phyloP scores from a whole-genome alignment of 2,888 invertebrate genomes.

The Euzetes globulus region DNA sequence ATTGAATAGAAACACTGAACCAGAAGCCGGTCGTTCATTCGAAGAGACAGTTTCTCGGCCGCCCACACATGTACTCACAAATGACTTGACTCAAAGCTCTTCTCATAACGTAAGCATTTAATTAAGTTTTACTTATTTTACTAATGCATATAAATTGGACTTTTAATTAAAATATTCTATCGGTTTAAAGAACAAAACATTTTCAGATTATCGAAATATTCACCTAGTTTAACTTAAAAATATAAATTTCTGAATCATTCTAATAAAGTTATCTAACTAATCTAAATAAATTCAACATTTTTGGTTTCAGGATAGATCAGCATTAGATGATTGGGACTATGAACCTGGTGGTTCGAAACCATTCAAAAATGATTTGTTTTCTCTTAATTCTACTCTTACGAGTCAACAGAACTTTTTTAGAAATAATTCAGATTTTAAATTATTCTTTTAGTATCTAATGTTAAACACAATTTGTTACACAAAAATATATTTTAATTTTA shows the following conservation, averaged over 20 bases:
- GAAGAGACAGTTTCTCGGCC: neutral
- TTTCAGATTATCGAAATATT: too few species aligned
- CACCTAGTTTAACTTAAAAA: too few species aligned
- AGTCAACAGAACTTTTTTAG: neutral
- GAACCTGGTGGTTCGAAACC: neutral
- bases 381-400: neutral
- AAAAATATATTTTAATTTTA: too few species aligned
- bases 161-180: too few species aligned
- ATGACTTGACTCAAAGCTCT: neutral
- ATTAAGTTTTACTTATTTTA: too few species aligned
- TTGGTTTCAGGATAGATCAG: neutral
- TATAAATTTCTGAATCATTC: too few species aligned
- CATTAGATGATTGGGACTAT: neutral
- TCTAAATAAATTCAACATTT: neutral
- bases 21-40: conserved; percentile 23
- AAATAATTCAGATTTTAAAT: neutral
- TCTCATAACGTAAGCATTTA: neutral
- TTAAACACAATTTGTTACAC: too few species aligned
- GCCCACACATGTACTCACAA: conserved; percentile 7
- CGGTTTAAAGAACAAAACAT: too few species aligned
- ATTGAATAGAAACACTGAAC: neutral
- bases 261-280: too few species aligned
- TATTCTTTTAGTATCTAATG: conserved; percentile 11
- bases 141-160: too few species aligned
- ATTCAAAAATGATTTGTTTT: conserved; percentile 22